These are phyloP conservation scores for Lepetodrilus schrolli DNA, from an alignment of 2,888 invertebrate species.

Conservation along the genomic window DNA sequence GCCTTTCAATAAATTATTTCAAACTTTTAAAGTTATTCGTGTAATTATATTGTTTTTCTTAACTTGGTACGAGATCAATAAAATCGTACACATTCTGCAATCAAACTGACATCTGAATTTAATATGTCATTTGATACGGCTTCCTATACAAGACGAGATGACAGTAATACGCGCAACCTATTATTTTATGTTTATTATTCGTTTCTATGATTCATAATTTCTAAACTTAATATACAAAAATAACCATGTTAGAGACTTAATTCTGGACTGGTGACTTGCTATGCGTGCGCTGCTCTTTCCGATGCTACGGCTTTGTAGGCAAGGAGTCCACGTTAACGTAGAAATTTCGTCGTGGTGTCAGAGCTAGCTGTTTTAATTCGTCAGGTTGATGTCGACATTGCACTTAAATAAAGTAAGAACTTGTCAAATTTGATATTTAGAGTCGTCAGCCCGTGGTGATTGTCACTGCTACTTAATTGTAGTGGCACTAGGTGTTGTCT, in stretches of 20 bases:
- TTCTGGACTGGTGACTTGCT: not conserved
- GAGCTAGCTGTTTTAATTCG: not conserved
- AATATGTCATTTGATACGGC: too few species aligned
- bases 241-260: not conserved
- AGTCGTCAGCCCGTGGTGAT: not conserved
- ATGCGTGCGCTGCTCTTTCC: not conserved
- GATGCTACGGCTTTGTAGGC: too few species aligned
- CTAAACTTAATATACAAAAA: not conserved
- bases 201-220: not conserved
- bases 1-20: too few species aligned
- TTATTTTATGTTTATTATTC: not conserved
- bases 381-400: constrained; percentile 11
- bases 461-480: not conserved
- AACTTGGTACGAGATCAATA: too few species aligned
- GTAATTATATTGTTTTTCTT: too few species aligned
- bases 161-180: not conserved
- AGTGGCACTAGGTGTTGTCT: not conserved
- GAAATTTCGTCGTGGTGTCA: not conserved
- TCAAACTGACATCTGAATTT: too few species aligned
- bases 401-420: not conserved
- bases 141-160: too few species aligned
- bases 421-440: not conserved
- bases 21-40: too few species aligned
- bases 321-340: not conserved
- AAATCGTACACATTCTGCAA: too few species aligned